These are phyloP conservation scores for Perizoma flavofasciatum DNA, from an alignment of 2,888 invertebrate species.

Conservation along the genomic window DNA sequence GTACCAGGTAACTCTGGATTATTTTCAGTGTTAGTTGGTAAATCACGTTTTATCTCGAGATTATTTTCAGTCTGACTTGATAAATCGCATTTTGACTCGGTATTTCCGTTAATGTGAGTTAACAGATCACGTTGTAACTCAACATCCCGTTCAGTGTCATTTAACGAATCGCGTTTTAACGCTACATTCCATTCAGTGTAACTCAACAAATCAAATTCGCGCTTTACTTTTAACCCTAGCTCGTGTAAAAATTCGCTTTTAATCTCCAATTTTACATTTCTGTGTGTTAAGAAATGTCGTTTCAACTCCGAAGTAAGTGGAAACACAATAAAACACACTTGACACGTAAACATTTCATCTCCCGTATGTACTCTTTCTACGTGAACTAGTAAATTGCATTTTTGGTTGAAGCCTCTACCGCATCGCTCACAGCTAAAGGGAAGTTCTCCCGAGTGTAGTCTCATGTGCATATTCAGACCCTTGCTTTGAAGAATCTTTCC, in stretches of 20 bases:
- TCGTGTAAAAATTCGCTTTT: background rate
- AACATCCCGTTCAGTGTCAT: too few relatives aligned
- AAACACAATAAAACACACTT: conserved; percentile 11
- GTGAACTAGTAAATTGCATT: conserved; percentile 19
- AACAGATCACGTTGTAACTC: too few relatives aligned
- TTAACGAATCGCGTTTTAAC: too few relatives aligned
- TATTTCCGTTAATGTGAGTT: too few relatives aligned
- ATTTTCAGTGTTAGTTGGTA: too few relatives aligned
- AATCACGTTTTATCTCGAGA: too few relatives aligned
- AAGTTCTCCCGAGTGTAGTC: conserved; percentile 7
- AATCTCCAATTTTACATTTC: background rate
- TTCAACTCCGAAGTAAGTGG: conserved; percentile 9
- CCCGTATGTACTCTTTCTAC: conserved; percentile 16
- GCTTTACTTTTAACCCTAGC: background rate
- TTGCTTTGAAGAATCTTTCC: conserved; percentile 9
- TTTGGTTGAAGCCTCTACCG: conserved; percentile 12
- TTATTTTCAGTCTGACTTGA: too few relatives aligned
- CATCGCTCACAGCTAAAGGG: conserved; percentile 17
- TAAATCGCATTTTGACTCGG: too few relatives aligned
- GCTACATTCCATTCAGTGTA: too few relatives aligned
- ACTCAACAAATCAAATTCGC: background rate
- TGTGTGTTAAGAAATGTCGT: conserved; percentile 5
- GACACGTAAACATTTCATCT: conserved; percentile 13
- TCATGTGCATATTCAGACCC: conserved; percentile 13
- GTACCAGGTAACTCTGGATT: too few relatives aligned